Evolutionary conservation across 2,888 invertebrate genomes (phyloP).

Genomic region (Papilio demoleus): DNA sequence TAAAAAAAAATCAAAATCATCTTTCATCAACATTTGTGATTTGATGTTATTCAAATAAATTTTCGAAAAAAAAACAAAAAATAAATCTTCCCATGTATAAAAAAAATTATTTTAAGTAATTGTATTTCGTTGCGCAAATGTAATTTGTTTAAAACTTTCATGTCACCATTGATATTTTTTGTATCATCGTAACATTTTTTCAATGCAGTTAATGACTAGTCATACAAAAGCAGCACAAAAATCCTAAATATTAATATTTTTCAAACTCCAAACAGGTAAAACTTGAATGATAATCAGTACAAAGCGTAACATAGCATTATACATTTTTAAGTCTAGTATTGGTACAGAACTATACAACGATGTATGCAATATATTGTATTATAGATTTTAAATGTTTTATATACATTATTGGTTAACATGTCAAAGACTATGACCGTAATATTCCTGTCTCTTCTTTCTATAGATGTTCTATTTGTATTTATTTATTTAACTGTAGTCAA

Average conservation of each 20-base stretch:
- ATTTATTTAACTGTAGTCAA: conserved; percentile 63
- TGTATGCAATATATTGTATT: conserved; percentile 75
- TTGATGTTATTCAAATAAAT: conserved; percentile 18
- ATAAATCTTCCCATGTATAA: conserved; percentile 2
- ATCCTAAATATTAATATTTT: conserved; percentile 43
- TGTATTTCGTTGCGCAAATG: conserved; percentile 12
- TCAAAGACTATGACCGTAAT: conserved; percentile 67
- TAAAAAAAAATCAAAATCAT: conserved; percentile 25
- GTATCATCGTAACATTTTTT: conserved; percentile 57
- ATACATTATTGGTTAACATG: conserved; percentile 62
- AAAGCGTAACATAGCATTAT: conserved; percentile 54
- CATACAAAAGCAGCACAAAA: conserved; percentile 70
- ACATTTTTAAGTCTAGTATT: conserved; percentile 61
- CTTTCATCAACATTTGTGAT: conserved; percentile 21
- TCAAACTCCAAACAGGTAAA: conserved; percentile 41
- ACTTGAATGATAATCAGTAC: conserved; percentile 61
- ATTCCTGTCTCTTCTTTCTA: conserved; percentile 56
- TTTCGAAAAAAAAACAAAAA: conserved; percentile 18
- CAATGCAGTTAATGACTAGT: conserved; percentile 65
- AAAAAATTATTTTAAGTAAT: conserved; percentile 16
- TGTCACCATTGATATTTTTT: conserved; percentile 48
- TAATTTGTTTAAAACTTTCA: conserved; percentile 4
- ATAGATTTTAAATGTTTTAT: conserved; percentile 64
- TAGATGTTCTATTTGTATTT: conserved; percentile 56
- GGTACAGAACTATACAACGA: conserved; percentile 73